Percentiles rank a stretch among this genome's conserved stretches.
phyloP scores from a whole-genome alignment of 2,797 vertebrate genomes.

The Crocidura indochinensis region DNA sequence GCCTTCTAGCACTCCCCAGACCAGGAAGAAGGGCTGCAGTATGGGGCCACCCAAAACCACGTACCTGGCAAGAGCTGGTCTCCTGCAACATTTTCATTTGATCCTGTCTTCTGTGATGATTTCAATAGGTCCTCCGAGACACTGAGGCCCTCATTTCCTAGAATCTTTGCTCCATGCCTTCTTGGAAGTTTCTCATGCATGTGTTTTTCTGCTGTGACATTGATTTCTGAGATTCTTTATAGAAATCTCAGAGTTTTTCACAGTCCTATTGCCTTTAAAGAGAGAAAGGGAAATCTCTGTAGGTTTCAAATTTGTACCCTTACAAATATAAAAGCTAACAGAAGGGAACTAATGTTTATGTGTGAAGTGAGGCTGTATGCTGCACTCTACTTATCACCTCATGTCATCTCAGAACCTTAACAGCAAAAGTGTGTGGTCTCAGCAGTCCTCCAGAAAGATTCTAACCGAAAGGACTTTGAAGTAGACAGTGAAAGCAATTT shows the following conservation, averaged over 20 bases:
- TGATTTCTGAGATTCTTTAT: background rate
- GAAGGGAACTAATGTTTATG: background rate
- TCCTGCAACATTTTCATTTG: background rate
- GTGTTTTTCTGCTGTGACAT: background rate
- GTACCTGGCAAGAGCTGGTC: too few species aligned
- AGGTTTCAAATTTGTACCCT: background rate
- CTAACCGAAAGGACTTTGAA: background rate
- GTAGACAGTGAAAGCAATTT: background rate
- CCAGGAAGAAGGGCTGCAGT: too few species aligned
- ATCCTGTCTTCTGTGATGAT: background rate
- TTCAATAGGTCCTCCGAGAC: background rate
- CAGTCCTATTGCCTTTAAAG: background rate
- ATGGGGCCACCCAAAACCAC: too few species aligned
- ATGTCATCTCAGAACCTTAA: background rate
- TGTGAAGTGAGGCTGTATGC: accelerated
- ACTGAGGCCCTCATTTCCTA: background rate
- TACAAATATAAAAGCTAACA: background rate
- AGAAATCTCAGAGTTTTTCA: background rate
- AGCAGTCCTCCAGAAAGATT: too few species aligned
- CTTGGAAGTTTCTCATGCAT: background rate
- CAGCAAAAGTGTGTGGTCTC: background rate
- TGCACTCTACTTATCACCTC: background rate
- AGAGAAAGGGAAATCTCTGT: background rate
- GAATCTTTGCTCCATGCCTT: background rate
- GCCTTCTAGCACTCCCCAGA: too few species aligned